Evolutionary conservation across 2,888 invertebrate genomes (phyloP).

Genomic region (Tenodera sinensis): DNA sequence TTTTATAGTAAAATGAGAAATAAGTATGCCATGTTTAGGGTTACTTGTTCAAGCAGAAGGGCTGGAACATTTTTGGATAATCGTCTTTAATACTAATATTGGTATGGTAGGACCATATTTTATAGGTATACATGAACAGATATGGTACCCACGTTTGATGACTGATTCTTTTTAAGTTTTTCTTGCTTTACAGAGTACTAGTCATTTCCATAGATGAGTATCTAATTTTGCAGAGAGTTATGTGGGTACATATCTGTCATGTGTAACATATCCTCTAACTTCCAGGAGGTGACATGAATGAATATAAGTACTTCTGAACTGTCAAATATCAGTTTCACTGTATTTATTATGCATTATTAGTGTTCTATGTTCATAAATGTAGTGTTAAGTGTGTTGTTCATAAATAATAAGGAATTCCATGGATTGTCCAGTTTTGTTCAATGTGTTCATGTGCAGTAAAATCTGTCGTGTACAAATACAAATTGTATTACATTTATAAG

Average conservation of each 20-base stretch:
- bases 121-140: not conserved
- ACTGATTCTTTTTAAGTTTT: not conserved
- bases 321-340: not conserved
- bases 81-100: not conserved
- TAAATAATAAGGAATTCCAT: not conserved
- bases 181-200: not conserved
- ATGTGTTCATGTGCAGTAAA: not conserved
- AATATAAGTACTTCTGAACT: not conserved
- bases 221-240: not conserved
- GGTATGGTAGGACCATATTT: not conserved
- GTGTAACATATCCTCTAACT: not conserved
- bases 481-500: not conserved
- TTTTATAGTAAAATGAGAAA: not conserved
- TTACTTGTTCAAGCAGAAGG: not conserved
- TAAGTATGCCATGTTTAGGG: not conserved
- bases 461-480: not conserved
- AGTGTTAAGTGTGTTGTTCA: not conserved
- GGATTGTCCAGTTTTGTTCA: not conserved
- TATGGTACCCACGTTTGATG: not conserved
- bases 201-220: not conserved
- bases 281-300: not conserved
- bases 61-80: not conserved
- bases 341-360: not conserved
- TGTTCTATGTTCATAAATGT: not conserved
- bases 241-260: not conserved